Base-by-base conservation (phyloP, 2,113 vertebrate genomes). In the Tretioscincus oriximinensis region DNA sequence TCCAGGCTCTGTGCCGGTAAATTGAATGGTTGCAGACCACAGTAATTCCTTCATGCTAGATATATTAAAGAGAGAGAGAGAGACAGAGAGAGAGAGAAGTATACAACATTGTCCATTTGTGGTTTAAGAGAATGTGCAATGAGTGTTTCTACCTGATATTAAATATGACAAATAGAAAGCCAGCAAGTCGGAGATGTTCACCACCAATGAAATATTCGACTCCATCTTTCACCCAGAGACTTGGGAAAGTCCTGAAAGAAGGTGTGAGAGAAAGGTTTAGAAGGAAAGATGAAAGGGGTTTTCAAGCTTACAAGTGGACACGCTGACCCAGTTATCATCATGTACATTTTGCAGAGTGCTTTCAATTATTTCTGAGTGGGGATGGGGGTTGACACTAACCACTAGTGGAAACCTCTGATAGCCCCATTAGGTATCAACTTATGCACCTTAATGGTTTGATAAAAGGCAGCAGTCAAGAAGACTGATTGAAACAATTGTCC, bases 401-500 rank as follows among this genome's bases (percentile, higher is more conserved):
- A 80, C 83, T 12, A 10, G 14, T 66, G 78, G 79, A 76, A 86
- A 68, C 79, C 90, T 84, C 81, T 82, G 84, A 78, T 72, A 60
- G 80, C 81, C 87, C 87, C 88, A 84, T 88, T 90, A 90, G 73
- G 12, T 26, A 66, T 82, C 82, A 88, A 88, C 77, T 84, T 29
- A 88, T 88, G 84, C 87, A 86, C 90, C 90, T 92, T 95, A 95
- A 95, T 94, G 93, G 89, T 64, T 89, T 89, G 88, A 90, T 94
- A 92, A 92, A 93, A 92, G 90, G 84, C 86, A 75, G 88, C 90
- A 94, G 93, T 92, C 93, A 93, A 88, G 90, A 89, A 94, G 93
- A 94, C 73, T 84, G 90, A 95, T 92, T 87, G 91, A 89, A 88
- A 91, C 92, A 91, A 93, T 89, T 86, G 66, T 41, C 45, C 51